These are phyloP conservation scores for Thera britannica DNA, from an alignment of 2,888 invertebrate species.

Conservation along the genomic window DNA sequence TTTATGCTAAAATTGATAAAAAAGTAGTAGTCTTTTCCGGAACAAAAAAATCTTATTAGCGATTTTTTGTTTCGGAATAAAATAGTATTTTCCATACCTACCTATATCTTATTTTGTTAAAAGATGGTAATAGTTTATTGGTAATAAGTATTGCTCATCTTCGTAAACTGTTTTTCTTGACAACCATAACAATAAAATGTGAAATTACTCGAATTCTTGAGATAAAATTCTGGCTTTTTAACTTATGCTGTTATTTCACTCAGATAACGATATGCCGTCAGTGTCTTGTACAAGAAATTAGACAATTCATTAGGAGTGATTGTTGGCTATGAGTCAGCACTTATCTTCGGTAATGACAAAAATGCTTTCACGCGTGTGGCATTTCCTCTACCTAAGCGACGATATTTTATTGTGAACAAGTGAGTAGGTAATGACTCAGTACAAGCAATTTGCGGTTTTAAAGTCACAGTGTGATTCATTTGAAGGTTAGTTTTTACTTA, in stretches of 20 bases:
- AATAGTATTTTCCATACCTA: too few species aligned
- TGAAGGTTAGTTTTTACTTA: neutral
- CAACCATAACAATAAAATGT: too few species aligned
- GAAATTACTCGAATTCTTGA: neutral
- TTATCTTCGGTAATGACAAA: constrained; percentile 34
- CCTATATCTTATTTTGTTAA: too few species aligned
- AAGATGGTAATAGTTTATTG: too few species aligned
- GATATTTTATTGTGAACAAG: constrained; percentile 33
- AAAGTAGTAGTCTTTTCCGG: too few species aligned
- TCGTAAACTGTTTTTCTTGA: too few species aligned
- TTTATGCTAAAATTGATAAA: too few species aligned
- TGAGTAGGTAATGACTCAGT: constrained; percentile 13
- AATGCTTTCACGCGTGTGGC: constrained; percentile 43
- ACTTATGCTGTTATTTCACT: neutral
- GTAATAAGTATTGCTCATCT: too few species aligned
- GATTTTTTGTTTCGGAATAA: too few species aligned
- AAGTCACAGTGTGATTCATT: neutral
- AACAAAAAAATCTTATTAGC: too few species aligned
- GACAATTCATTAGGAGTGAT: constrained; percentile 81
- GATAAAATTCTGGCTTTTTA: neutral
- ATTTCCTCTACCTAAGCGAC: constrained; percentile 50
- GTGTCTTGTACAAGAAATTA: constrained; percentile 66
- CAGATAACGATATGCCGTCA: constrained; percentile 46
- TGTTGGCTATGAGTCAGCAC: constrained; percentile 74
- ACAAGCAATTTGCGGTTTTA: constrained; percentile 14